Conservation (phyloP, 2,797 vertebrate genomes). For the Sphenodon punctatus region DNA sequence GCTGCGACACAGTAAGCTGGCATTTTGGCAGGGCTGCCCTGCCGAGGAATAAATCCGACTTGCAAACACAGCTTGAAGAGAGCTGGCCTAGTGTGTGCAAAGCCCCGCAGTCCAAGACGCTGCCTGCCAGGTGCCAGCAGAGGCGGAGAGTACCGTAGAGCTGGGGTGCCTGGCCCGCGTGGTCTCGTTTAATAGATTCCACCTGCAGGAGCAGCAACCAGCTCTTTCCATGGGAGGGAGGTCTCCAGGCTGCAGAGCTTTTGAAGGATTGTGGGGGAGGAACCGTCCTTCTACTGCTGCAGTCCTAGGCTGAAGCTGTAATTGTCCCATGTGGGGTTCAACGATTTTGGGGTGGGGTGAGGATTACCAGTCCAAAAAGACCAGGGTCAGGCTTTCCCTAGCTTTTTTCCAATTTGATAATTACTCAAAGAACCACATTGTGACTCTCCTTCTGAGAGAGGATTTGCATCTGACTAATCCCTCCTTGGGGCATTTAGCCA, state of each 20-base stretch:
- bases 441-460: background rate
- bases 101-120: background rate
- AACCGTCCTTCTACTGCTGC: background rate
- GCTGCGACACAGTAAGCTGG: constrained; percentile 36
- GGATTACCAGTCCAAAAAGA: background rate
- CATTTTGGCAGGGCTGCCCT: background rate
- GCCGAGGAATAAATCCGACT: background rate
- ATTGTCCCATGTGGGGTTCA: background rate
- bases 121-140: background rate
- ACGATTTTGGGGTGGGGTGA: fast-evolving
- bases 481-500: background rate
- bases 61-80: background rate
- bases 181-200: background rate
- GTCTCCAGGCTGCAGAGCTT: background rate
- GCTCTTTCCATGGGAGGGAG: background rate
- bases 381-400: background rate
- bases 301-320: background rate
- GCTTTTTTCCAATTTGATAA: background rate
- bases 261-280: background rate
- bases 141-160: background rate
- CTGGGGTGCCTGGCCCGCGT: fast-evolving
- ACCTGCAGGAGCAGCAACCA: background rate
- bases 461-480: background rate
- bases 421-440: background rate
- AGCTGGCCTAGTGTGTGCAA: background rate